Conservation (phyloP, 2,797 vertebrate species). For the Psittacula derbiana region DNA sequence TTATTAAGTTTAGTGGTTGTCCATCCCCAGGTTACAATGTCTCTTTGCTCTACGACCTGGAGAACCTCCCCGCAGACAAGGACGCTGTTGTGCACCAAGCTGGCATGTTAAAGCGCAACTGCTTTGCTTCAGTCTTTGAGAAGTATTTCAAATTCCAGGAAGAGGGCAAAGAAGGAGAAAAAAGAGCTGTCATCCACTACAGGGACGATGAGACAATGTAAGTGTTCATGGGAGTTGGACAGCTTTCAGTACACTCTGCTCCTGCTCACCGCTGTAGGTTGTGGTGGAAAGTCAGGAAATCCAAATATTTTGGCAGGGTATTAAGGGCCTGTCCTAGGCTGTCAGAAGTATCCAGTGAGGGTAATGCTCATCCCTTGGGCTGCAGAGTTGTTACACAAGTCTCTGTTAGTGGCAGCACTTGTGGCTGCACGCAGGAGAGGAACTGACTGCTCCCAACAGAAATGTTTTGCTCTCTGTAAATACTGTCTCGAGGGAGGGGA, state of each 20-base stretch:
- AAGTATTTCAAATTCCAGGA: conserved; percentile 99
- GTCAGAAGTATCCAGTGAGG: background rate
- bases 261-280: background rate
- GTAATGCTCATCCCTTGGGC: background rate
- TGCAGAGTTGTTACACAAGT: conserved; percentile 14
- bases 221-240: background rate
- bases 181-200: conserved; percentile 96
- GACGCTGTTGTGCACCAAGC: conserved; percentile 93
- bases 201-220: conserved; percentile 98
- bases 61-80: conserved; percentile 88
- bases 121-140: conserved; percentile 97
- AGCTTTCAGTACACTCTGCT: background rate
- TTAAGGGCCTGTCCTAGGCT: background rate
- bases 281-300: background rate
- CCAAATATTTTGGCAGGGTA: background rate
- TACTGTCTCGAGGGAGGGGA: background rate
- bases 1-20: background rate
- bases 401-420: background rate
- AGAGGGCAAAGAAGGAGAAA: conserved; percentile 94
- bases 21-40: conserved; percentile 90
- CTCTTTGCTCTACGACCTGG: conserved; percentile 95
- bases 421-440: conserved; percentile 1
- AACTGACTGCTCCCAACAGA: background rate
- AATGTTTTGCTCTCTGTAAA: conserved; percentile 7
- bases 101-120: conserved; percentile 98